A percentile compares a stretch with the other conserved stretches of the same genome.
Evolutionary conservation across 2,888 invertebrate species (phyloP).

Genomic region (Ceriagrion tenellum): DNA sequence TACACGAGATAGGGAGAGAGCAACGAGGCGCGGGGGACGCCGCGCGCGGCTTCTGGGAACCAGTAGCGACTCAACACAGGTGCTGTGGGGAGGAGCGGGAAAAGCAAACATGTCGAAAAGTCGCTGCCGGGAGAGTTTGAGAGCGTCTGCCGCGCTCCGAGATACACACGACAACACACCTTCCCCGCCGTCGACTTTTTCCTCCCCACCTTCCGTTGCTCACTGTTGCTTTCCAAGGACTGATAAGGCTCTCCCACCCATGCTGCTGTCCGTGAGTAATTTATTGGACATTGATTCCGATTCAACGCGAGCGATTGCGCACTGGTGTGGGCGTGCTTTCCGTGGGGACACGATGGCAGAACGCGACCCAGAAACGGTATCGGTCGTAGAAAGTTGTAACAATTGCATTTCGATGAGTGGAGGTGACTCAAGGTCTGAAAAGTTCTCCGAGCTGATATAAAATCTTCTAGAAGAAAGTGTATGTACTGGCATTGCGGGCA

Average conservation of each 20-base stretch:
- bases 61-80: background rate
- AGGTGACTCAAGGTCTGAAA: too few species aligned
- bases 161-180: background rate
- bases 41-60: background rate
- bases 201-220: too few species aligned
- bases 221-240: background rate
- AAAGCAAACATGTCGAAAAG: background rate
- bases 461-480: too few species aligned
- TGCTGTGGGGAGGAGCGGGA: background rate
- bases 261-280: background rate
- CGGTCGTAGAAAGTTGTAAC: too few species aligned
- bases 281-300: constrained; percentile 1
- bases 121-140: background rate
- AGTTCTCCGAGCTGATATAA: too few species aligned
- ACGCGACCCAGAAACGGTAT: background rate
- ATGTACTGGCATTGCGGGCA: too few species aligned
- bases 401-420: too few species aligned
- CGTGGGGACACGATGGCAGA: background rate
- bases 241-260: background rate
- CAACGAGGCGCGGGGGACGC: background rate
- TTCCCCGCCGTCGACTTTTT: background rate
- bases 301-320: background rate
- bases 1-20: background rate
- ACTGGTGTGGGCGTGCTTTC: background rate
- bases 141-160: background rate